Evolutionary conservation across 2,888 invertebrate genomes (phyloP), one percentile per base, ranked within the genome.

Genomic region (Tyria jacobaeae): DNA sequence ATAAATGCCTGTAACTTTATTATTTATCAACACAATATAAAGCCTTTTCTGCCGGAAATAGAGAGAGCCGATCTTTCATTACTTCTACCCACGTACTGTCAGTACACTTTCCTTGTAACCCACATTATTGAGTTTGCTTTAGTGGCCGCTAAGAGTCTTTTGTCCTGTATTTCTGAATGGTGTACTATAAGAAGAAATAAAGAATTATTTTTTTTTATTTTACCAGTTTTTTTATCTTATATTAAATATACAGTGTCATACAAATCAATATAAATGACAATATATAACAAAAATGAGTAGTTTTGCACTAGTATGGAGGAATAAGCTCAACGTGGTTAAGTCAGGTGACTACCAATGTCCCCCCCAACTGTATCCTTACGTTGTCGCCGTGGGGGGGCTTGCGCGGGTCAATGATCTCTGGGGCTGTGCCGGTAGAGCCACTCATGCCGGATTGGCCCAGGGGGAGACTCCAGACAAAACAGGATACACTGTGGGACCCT

Each of bases 21-120:
- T 31, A 31, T 31, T 6, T 31, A 31, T 7, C 6, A 31, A 7
- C 6, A 31, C 6, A 31, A 15, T 35, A 35, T 5, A 51, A 35
- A 35, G 14, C 12, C 25, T 21, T 53, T 35, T 52, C 3, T 53
- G 37, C 52, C 25, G 5, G n/a, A 53, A 53, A 37, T 37, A 53
- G 52, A 53, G 37, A 4, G 25, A 24, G 25, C 15, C 24, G n/a
- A 15, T 25, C 25, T 54, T 17, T 54, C 41, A 41, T 41, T 17
- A 41, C 7, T 37, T 41, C 41, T 14, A 41, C 39, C 39, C 41
- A 41, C 39, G 54, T 15, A 17, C 10, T 39, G 48, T 17, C 51
- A 14, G 50, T 17, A 17, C 10, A 37, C 37, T 15, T 21, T 52
- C 15, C 37, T 37, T 41, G 3, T 41, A 37, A 34, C n/a, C 10